phyloP scores from a whole-genome alignment of 2,113 vertebrate genomes.

The Microtus ochrogaster region DNA sequence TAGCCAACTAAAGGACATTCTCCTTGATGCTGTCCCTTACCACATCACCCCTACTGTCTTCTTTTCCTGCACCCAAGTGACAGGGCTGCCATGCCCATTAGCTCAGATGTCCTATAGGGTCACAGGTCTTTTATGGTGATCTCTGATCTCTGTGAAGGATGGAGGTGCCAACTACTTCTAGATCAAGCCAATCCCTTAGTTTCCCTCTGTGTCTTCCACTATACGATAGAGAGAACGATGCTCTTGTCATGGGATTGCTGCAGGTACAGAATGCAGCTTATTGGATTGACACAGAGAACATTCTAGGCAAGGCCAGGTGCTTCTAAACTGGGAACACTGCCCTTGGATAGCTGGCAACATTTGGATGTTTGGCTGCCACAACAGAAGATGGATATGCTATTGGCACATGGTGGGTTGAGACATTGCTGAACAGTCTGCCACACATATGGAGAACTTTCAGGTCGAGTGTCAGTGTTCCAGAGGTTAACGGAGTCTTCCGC shows the following conservation, averaged over 20 bases:
- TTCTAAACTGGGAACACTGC: background rate
- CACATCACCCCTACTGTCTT: background rate
- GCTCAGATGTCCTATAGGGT: background rate
- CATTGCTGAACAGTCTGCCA: background rate
- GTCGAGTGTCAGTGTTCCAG: background rate
- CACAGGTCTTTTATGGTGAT: background rate
- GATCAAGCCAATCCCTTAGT: background rate
- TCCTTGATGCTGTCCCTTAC: background rate
- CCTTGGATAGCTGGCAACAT: background rate
- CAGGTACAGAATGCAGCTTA: background rate
- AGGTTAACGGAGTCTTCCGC: background rate
- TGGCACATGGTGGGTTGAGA: background rate
- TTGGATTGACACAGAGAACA: too few relatives aligned
- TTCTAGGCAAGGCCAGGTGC: background rate
- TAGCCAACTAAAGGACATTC: background rate
- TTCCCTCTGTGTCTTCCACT: background rate
- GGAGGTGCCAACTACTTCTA: background rate
- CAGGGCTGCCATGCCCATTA: too few relatives aligned
- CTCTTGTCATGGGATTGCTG: background rate
- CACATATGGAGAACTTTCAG: background rate
- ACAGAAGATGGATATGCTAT: background rate
- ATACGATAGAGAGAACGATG: too few relatives aligned
- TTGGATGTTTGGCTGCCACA: background rate
- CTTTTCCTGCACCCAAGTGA: background rate
- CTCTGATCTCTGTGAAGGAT: background rate